Evolutionary conservation across 2,888 invertebrate genomes (phyloP), one percentile per base, ranked within the genome.

Genomic region (Stramonita haemastoma): DNA sequence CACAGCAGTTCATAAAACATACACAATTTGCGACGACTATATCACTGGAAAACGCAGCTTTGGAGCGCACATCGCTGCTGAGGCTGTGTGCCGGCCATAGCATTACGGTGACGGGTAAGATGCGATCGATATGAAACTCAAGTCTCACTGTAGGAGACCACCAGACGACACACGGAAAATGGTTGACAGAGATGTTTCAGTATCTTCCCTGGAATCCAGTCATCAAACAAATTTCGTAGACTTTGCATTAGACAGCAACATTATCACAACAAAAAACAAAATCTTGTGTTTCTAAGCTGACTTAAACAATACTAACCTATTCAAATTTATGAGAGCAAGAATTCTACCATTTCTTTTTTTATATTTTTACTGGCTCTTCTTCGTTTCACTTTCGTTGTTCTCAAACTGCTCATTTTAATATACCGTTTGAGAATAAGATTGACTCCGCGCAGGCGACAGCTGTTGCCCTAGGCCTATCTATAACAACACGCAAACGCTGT

Each of bases 51-150:
- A 85, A 85, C 34, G 56, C 56, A 29, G 57, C 29, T 17, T 85
- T 85, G 29, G 29, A 17, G 29, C 26, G 86, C 32, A 26, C 60
- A 34, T 32, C 86, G 29, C 17, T 32, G 86, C 86, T 34, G 34
- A 86, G 34, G 32, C 86, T 57, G 86, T 17, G 60, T 73, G 66
- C 87, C 87, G 73, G 73, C 70, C 87, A 87, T 87, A 73, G 60
- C 87, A 81, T 87, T 81, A 87, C 56, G 32, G 73, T 73, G 46
- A 46, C 46, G 46, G 46, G 46, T 46, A 34, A 36, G 79, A 56
- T 15, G 34, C 87, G 87, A 87, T 87, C 87, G 87, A 87, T 87
- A 70, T 32, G 87, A 70, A 73, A 87, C 87, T 87, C 87, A 46
- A 86, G 87, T 87, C 87, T 86, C 87, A 87, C 46, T 87, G 87